phyloP scores from a whole-genome alignment of 2,113 vertebrate genomes.

The Argyrosomus japonicus region DNA sequence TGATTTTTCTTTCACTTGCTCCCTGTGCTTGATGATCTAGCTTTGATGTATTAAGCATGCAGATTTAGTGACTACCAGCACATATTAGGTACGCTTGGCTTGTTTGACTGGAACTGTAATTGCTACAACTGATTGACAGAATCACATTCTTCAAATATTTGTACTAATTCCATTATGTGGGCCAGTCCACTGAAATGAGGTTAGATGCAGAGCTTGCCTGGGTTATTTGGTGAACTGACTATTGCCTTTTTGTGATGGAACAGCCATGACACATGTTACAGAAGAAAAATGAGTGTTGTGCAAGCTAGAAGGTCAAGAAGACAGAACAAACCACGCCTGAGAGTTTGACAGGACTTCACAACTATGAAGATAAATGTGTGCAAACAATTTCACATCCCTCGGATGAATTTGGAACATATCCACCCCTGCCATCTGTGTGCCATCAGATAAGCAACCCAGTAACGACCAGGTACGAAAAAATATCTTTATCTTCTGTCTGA shows the following conservation, averaged over 20 bases:
- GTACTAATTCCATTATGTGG: constrained; percentile 71
- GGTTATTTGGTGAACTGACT: constrained; percentile 29
- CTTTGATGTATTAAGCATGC: constrained; percentile 66
- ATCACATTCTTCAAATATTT: constrained; percentile 78
- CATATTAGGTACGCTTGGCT: constrained; percentile 46
- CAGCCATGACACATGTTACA: background rate
- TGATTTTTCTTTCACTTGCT: constrained; percentile 39
- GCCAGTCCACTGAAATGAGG: constrained; percentile 67
- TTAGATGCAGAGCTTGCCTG: constrained; percentile 26
- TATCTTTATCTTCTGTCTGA: constrained; percentile 18
- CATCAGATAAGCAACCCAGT: constrained; percentile 28
- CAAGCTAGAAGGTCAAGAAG: background rate
- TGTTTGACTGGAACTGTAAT: constrained; percentile 69
- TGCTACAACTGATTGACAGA: constrained; percentile 72
- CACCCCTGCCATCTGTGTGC: constrained; percentile 1
- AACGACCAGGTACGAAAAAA: background rate
- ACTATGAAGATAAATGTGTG: constrained; percentile 2
- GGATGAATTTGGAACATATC: constrained; percentile 1
- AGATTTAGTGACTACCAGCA: constrained; percentile 42
- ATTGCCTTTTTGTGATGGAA: constrained; percentile 1
- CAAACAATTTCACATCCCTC: constrained; percentile 19
- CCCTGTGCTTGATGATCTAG: constrained; percentile 10
- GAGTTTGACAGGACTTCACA: constrained; percentile 10
- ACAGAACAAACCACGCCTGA: background rate
- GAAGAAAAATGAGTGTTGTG: background rate